Base-by-base conservation (phyloP, 2,113 vertebrate genomes). In the Chrysemys picta region DNA sequence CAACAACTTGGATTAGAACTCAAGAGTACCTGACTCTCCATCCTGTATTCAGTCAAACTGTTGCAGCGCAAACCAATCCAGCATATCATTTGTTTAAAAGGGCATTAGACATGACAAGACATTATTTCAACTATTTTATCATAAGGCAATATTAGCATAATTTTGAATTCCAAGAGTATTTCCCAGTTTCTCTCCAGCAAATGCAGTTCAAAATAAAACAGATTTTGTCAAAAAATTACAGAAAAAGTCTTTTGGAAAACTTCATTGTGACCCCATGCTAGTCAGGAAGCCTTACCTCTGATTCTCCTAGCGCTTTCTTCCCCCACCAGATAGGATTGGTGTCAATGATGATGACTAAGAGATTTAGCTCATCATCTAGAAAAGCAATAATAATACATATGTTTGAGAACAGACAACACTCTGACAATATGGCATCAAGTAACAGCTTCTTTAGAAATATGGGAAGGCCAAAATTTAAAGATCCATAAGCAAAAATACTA, bases 251-350 rank as follows among this genome's bases (percentile, higher is more conserved):
- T 38, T 9, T 72, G 19, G 19, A 72, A 72, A 38, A n/a, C 35
- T 69, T 19, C 35, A 38, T 22, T 72, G 47, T 80, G 5, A 65
- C 3, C 8, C 7, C 8, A 72, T 82, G 24, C 19, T 19, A 24
- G 47, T 5, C 16, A 8, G 8, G 25, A 80, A 47, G 8, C 42
- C 80, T 92, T 98, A 99, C 99, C 99, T 99, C 97, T 9, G 99
- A 98, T 38, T 99, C 98, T 38, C 98, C 98, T 3, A 99, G 98
- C 2, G 98, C 98, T 92, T 98, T 99, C 96, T 99, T 99, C 1
- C 99, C 99, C 99, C 99, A 99, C 99, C 99, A 99, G 89, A 99
- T 98, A 0, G 99, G 99, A 94, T 99, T 99, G 45, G 99, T 98
- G 95, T 99, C 99, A 31, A 99, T 91, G 45, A 99, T 88, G 72